phyloP scores from a whole-genome alignment of 2,113 vertebrate genomes.

The Rattus rattus region DNA sequence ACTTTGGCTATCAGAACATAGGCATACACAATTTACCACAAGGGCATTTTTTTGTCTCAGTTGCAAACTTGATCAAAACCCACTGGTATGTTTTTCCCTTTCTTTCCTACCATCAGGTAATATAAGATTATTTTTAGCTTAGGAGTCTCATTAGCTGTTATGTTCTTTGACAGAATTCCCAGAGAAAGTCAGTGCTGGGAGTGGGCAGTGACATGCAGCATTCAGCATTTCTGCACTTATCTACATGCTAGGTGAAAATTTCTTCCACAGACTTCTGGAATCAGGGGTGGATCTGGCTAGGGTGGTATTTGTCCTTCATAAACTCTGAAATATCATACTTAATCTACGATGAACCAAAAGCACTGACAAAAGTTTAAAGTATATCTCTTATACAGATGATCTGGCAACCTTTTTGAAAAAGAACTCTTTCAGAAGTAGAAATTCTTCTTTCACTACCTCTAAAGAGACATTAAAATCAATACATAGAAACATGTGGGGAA shows the following conservation, averaged over 20 bases:
- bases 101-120: constrained; percentile 7
- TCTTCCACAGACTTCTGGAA: background rate
- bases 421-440: background rate
- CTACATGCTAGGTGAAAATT: background rate
- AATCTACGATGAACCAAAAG: background rate
- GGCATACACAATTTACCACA: background rate
- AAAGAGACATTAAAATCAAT: constrained; percentile 15
- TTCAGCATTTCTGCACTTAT: background rate
- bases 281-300: background rate
- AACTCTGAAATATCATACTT: constrained; percentile 1
- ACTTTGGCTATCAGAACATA: background rate
- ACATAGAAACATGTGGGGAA: background rate
- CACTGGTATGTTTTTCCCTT: background rate
- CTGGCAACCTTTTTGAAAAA: background rate
- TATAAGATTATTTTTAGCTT: background rate
- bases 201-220: rapidly evolving
- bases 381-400: no score
- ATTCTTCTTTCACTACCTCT: background rate
- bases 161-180: background rate
- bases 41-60: background rate
- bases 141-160: background rate
- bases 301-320: background rate
- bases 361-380: background rate
- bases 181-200: background rate
- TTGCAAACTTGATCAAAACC: background rate